Evolutionary conservation across 2,888 invertebrate species (phyloP), one percentile per base, ranked within the genome.

Genomic region (Acanthoscelides obtectus): DNA sequence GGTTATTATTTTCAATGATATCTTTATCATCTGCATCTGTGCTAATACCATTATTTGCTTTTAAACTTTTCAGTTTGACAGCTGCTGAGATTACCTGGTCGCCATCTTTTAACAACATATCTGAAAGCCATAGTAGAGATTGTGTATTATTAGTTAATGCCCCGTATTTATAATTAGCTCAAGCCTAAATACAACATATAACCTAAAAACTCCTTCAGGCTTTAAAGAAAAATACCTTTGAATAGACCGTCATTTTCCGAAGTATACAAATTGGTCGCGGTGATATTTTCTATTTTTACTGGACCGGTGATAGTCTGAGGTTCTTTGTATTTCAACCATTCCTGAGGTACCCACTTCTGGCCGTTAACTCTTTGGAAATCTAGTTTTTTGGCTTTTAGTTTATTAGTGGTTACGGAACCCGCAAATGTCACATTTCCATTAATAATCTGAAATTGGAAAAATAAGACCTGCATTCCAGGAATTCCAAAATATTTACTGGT

Each of bases 301-400:
- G 70, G 73, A n/a, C 82, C 82, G 22, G 73, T 77, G 45, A 84
- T 78, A 3, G 73, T 80, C 78, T 84, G 83, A 12, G 76, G 72
- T 75, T 78, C 76, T 19, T 76, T 70, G 69, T 80, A 80, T 22
- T 77, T 80, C 69, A 83, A 75, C 82, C 82, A 83, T 20, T 77
- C 72, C 25, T 81, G 74, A 63, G 82, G 81, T 6, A 70, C 70
- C 82, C 83, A 83, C 67, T 71, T 67, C 64, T 74, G 72, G 17
- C 73, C 72, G 73, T 84, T 83, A 20, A 83, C 45, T 22, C 25
- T 72, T 70, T 80, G 73, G 17, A 82, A 22, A 8, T 75, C 65
- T 8, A 83, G 67, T 72, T 80, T 70, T 19, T 72, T 73, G 19
- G 76, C 78, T n/a, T 69, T 69, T 19, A 82, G 45, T 69, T 72